Percentiles rank a stretch among this genome's conserved stretches.
phyloP scores from a whole-genome alignment of 2,113 vertebrate genomes.

The Nanger granti region DNA sequence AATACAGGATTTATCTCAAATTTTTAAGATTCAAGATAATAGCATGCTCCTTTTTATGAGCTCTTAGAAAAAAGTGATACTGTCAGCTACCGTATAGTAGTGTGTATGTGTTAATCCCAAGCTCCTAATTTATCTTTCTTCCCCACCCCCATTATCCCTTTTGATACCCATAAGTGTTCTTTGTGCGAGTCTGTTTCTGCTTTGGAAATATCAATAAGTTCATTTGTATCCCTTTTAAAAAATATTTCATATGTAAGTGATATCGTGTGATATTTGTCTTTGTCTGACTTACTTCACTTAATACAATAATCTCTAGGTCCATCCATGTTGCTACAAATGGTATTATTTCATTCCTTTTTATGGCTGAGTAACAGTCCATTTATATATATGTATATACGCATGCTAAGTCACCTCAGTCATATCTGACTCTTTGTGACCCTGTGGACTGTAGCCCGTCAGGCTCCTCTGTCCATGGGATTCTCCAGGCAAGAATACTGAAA shows the following conservation, averaged over 20 bases:
- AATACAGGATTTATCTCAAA: background rate
- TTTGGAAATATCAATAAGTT: background rate
- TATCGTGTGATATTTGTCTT: background rate
- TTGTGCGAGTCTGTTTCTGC: background rate
- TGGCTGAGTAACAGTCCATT: background rate
- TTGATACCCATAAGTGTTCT: background rate
- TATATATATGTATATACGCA: background rate
- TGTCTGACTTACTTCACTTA: background rate
- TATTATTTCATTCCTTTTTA: background rate
- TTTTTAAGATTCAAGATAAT: background rate
- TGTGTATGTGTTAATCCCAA: background rate
- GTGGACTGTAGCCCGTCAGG: background rate
- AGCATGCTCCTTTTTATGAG: background rate
- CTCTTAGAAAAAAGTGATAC: background rate
- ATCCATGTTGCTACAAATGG: background rate
- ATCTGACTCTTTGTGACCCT: background rate
- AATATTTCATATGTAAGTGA: background rate
- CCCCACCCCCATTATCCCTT: background rate
- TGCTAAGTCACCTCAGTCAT: background rate
- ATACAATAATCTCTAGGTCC: background rate
- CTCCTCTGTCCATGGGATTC: background rate
- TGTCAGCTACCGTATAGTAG: background rate
- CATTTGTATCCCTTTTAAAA: background rate
- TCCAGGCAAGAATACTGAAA: background rate
- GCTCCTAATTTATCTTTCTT: background rate